Percentiles rank a stretch among this genome's conserved stretches.
These are phyloP conservation scores for Procavia capensis DNA, from an alignment of 2,113 vertebrate species.

Conservation along the genomic window DNA sequence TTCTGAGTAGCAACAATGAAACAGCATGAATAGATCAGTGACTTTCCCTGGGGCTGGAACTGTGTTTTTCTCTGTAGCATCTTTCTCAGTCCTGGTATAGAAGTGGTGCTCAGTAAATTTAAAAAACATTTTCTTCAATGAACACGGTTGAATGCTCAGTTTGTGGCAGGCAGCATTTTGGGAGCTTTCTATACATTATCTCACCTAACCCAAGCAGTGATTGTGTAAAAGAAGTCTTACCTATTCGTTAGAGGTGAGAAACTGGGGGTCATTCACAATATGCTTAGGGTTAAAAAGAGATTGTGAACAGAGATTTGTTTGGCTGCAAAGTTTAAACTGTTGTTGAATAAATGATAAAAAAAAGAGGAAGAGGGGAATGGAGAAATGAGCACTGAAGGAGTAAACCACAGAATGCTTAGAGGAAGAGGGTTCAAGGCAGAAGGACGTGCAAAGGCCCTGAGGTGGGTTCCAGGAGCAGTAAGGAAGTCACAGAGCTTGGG, in stretches of 20 bases:
- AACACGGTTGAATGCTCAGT: background rate
- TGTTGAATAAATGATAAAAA: background rate
- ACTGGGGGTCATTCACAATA: background rate
- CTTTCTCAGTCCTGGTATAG: background rate
- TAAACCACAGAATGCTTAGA: background rate
- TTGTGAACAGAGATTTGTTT: background rate
- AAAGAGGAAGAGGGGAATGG: background rate
- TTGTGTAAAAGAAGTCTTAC: background rate
- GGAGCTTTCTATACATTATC: background rate
- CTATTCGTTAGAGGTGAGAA: background rate
- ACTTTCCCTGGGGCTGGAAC: background rate
- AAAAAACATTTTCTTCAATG: background rate
- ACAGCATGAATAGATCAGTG: background rate
- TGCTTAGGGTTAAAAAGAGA: background rate
- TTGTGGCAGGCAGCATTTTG: background rate
- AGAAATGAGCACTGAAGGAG: background rate
- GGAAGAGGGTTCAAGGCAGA: background rate
- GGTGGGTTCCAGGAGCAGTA: background rate
- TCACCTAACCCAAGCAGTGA: background rate
- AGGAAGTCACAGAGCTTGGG: background rate
- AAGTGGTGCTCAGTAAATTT: background rate
- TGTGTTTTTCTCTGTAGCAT: background rate
- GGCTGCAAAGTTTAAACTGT: background rate
- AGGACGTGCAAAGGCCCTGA: background rate
- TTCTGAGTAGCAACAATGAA: background rate